Percentiles rank a stretch among this genome's conserved stretches.
Conservation (phyloP, 2,888 invertebrate species). For the Chymomyza caudatula region DNA sequence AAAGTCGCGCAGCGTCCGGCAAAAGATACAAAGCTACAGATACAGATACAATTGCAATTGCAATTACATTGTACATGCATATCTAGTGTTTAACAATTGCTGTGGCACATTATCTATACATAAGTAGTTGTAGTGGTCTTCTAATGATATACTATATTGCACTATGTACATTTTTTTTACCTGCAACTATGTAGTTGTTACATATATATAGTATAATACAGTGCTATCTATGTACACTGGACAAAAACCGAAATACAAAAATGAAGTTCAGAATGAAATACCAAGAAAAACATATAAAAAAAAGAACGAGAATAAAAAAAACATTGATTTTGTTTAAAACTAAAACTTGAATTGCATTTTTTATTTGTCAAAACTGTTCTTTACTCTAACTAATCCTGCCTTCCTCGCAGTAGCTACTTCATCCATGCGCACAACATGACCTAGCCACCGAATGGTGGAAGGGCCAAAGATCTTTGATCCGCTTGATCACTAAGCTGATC, state of each 20-base stretch:
- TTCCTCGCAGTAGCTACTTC: too few relatives aligned
- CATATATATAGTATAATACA: too few relatives aligned
- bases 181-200: neutral
- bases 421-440: too few relatives aligned
- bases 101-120: neutral
- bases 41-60: neutral
- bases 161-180: neutral
- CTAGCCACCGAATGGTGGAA: too few relatives aligned
- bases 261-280: neutral
- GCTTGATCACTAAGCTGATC: too few relatives aligned
- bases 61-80: neutral
- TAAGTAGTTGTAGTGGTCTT: neutral
- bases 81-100: neutral
- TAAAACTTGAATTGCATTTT: conserved; percentile 21
- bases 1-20: neutral
- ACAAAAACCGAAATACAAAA: neutral
- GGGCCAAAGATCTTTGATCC: too few relatives aligned
- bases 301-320: conserved; percentile 40
- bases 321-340: conserved; percentile 55
- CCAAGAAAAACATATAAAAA: conserved; percentile 23
- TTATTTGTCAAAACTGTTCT: neutral
- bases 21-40: neutral
- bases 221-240: neutral
- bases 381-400: conserved; percentile 26
- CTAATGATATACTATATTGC: neutral